Evolutionary conservation across 2,888 invertebrate species (phyloP).

Genomic region (Pecten maximus): DNA sequence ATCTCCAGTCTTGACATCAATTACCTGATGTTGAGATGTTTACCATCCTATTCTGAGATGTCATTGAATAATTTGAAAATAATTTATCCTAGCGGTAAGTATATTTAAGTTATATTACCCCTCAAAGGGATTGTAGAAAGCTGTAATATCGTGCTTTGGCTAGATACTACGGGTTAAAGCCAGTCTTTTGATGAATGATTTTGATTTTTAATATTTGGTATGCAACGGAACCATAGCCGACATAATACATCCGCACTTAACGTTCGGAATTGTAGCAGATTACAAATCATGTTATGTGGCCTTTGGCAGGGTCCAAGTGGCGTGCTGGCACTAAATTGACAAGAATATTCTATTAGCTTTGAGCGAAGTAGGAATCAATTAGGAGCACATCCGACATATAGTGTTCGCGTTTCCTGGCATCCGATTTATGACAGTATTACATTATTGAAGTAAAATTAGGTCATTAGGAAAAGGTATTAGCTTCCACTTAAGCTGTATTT

Average conservation of each 20-base stretch:
- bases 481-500: neutral
- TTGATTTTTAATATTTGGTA: neutral
- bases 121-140: too few relatives aligned
- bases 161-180: too few relatives aligned
- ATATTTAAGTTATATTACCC: too few relatives aligned
- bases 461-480: conserved; percentile 2
- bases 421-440: neutral
- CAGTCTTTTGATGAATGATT: neutral
- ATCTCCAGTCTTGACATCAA: too few relatives aligned
- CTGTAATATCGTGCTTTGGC: too few relatives aligned
- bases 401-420: neutral
- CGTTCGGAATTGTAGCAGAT: neutral
- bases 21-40: too few relatives aligned
- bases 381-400: neutral
- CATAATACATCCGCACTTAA: neutral
- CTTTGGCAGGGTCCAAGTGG: neutral
- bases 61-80: too few relatives aligned
- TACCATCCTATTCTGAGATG: too few relatives aligned
- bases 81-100: too few relatives aligned
- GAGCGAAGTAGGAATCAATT: neutral
- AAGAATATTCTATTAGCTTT: neutral
- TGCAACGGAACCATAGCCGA: neutral
- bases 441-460: neutral
- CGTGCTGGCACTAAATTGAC: conserved; percentile 22
- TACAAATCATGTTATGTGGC: neutral